phyloP scores from a whole-genome alignment of 2,888 invertebrate genomes.

The Cephonodes hylas region DNA sequence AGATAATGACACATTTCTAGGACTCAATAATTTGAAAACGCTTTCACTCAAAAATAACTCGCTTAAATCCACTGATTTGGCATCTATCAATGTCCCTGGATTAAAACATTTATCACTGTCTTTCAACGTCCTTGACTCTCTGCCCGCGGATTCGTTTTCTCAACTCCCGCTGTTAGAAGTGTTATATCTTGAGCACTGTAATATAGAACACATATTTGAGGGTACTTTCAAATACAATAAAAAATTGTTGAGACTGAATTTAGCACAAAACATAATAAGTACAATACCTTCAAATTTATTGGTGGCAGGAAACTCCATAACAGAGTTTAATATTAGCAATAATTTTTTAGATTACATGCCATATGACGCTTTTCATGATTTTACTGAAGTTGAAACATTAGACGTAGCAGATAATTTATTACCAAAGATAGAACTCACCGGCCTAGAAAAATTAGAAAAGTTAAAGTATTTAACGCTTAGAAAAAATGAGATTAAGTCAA shows the following conservation, averaged over 20 bases:
- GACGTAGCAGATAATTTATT: slow-evolving; percentile 86
- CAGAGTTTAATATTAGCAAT: slow-evolving; percentile 87
- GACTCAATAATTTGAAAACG: slow-evolving; percentile 88
- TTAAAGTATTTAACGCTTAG: slow-evolving; percentile 63
- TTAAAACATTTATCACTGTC: slow-evolving; percentile 87
- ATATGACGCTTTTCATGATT: slow-evolving; percentile 87
- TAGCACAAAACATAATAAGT: slow-evolving; percentile 86
- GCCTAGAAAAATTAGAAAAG: slow-evolving; percentile 60
- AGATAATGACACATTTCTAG: slow-evolving; percentile 87
- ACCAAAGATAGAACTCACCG: slow-evolving; percentile 85
- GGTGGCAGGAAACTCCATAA: slow-evolving; percentile 84
- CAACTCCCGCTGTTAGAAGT: slow-evolving; percentile 89
- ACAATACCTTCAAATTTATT: slow-evolving; percentile 85
- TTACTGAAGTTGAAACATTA: slow-evolving; percentile 86
- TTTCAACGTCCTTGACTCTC: slow-evolving; percentile 88
- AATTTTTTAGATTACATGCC: slow-evolving; percentile 89
- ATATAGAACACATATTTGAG: slow-evolving; percentile 84
- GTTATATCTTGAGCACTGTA: slow-evolving; percentile 86
- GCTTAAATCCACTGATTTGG: slow-evolving; percentile 84
- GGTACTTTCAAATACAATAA: slow-evolving; percentile 88
- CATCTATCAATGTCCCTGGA: slow-evolving; percentile 88
- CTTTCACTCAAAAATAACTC: slow-evolving; percentile 89
- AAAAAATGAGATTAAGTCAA: slow-evolving; percentile 69
- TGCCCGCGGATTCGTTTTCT: slow-evolving; percentile 85
- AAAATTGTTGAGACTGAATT: slow-evolving; percentile 86